A percentile compares a stretch with the other conserved stretches of the same genome.
phyloP scores from a whole-genome alignment of 2,113 vertebrate species.

The Toxostoma redivivum region DNA sequence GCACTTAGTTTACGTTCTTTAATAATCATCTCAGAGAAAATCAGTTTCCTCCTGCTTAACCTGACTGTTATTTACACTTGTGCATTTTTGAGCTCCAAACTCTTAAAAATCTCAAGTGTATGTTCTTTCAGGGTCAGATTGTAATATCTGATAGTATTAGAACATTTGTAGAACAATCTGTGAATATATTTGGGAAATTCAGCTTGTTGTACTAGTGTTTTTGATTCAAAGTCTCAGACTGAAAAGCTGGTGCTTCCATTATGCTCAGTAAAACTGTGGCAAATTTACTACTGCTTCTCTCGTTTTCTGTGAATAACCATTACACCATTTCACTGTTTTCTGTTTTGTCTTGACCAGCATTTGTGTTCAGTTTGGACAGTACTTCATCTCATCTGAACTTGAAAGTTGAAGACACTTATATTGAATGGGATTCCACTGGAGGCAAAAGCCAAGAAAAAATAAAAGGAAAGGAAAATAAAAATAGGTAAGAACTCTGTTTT shows the following conservation, averaged over 20 bases:
- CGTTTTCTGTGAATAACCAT: neutral
- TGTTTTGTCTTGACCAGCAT: constrained; percentile 74
- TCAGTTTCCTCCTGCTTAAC: neutral
- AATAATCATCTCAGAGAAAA: neutral
- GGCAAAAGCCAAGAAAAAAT: constrained; percentile 87
- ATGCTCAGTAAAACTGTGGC: neutral
- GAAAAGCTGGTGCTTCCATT: neutral
- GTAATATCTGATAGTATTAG: neutral
- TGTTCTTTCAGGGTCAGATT: neutral
- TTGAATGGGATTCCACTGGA: constrained; percentile 92
- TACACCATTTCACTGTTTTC: neutral
- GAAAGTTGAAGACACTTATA: constrained; percentile 83
- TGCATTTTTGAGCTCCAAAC: neutral
- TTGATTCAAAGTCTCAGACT: neutral
- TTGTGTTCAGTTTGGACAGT: constrained; percentile 84
- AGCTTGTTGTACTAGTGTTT: neutral
- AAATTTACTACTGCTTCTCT: neutral
- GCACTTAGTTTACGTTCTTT: neutral
- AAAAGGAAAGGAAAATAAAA: constrained; percentile 89
- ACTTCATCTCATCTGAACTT: constrained; percentile 87
- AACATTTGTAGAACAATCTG: neutral
- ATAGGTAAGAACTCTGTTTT: constrained; percentile 74
- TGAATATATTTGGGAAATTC: neutral
- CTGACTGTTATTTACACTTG: neutral
- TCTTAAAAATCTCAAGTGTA: neutral